Evolutionary conservation across 2,888 invertebrate species (phyloP), one percentile per base, ranked within the genome.

Genomic region (Psylliodes chrysocephalus): DNA sequence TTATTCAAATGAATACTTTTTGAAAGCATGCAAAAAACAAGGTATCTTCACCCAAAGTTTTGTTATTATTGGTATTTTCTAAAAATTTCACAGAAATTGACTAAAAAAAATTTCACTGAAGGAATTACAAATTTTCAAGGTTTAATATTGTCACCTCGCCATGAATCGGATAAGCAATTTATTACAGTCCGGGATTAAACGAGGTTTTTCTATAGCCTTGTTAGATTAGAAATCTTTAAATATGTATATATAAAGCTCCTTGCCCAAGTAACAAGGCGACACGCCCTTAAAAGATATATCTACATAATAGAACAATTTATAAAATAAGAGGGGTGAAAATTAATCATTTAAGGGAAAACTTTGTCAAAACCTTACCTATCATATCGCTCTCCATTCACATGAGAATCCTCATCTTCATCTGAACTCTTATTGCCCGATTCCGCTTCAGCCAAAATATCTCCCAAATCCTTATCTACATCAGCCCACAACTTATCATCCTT

Each of bases 391-490:
- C 80, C 87, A 71, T 87, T 87, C 0, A 87, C 88, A 60, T 77
- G 74, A 10, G 79, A 79, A 73, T 90, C 90, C 68, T 90, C 91
- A 69, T 89, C 91, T 70, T 90, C 91, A 69, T 88, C 89, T 42
- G 88, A 89, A 1, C 85, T 85, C 63, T 85, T 86, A 35, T 79
- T 81, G 0, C 89, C 87, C 0, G 84, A 84, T 69, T 89, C 90
- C 17, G 78, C 89, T 78, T 89, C 90, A 10, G 90, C 87, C 30
- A 93, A 82, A 56, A 93, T 84, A 75, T 92, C 92, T 3, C 92
- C 91, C 64, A 93, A 85, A 79, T 92, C 92, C 77, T 92, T 92
- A 78, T 92, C 92, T 25, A 92, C 91, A 79, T 92, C 92, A 19
- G 90, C 91, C 92, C 92, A 92, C 60, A 91, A 76, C 75, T 91